A percentile compares a stretch with the other conserved stretches of the same genome.
Conservation (phyloP, 2,113 vertebrate species). For the Helogale parvula region DNA sequence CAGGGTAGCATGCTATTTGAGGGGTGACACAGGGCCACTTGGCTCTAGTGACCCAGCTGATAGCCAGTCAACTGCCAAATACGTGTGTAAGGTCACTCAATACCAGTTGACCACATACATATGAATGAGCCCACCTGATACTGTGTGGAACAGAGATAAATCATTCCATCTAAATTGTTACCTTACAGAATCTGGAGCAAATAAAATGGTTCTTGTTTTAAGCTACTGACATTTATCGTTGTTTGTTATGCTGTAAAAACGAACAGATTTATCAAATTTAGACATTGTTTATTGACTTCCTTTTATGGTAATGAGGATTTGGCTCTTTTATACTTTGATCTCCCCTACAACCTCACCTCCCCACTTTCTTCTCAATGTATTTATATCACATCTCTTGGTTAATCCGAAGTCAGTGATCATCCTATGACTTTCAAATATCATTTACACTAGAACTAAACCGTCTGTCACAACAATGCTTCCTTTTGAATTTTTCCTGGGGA, state of each 20-base stretch:
- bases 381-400: neutral
- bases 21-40: neutral
- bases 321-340: neutral
- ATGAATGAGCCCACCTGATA: neutral
- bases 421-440: neutral
- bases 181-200: neutral
- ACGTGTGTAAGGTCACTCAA: neutral
- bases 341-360: neutral
- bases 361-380: neutral
- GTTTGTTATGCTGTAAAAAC: neutral
- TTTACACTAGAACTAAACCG: neutral
- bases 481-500: neutral
- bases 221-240: neutral
- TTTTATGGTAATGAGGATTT: neutral
- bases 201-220: neutral
- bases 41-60: neutral
- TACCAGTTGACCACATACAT: neutral
- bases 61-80: neutral
- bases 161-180: neutral
- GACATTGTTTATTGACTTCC: neutral
- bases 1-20: neutral
- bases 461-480: neutral
- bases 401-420: neutral
- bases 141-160: neutral
- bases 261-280: neutral